Base-by-base conservation (phyloP, 1,140 invertebrate species). In the Drosophila albomicans region DNA sequence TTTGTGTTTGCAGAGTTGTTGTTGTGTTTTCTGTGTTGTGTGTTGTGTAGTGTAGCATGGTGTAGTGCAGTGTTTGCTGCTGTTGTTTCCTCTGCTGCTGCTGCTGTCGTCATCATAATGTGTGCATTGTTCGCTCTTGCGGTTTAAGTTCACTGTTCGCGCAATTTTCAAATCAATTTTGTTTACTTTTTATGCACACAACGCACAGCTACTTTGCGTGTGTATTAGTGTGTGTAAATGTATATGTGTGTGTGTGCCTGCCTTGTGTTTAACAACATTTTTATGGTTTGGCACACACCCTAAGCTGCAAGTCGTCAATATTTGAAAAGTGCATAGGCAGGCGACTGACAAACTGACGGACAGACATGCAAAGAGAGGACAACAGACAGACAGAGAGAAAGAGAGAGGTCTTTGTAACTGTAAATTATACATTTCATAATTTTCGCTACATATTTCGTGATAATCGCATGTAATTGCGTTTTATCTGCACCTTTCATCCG, bases 371-470 rank as follows among this genome's bases (percentile, higher is more conserved):
- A 46, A 11, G 8, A 7, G 35, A 38, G 43, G 58, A 38, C 8
- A 61, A 30, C 8, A 61, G 41, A 38, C 45, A 4, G 6, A 16
- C 20, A 48, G 8, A 8, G 49, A 7, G n/a, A 45, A 11, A 43
- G 35, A 75, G 64, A 38, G 46, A 62, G 46, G 68, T 51, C 57
- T 61, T 49, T 69, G 76, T 91, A 91, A 91, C 90, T 91, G 90
- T 91, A 91, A 91, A 91, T 91, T 91, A 91, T 91, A 91, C 67
- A 90, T 91, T 91, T 91, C 90, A 91, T 91, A 91, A 91, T 91
- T 91, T 91, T 90, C 65, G 86, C 81, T 78, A 91, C 85, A 85
- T 89, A 81, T 80, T 87, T 78, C 78, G 74, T 77, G 91, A 92
- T 92, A 92, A 92, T 91, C 91, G 91, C 91, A 91, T 91, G 84